These are phyloP conservation scores for Lontra canadensis DNA, from an alignment of 2,113 vertebrate species.

Conservation along the genomic window DNA sequence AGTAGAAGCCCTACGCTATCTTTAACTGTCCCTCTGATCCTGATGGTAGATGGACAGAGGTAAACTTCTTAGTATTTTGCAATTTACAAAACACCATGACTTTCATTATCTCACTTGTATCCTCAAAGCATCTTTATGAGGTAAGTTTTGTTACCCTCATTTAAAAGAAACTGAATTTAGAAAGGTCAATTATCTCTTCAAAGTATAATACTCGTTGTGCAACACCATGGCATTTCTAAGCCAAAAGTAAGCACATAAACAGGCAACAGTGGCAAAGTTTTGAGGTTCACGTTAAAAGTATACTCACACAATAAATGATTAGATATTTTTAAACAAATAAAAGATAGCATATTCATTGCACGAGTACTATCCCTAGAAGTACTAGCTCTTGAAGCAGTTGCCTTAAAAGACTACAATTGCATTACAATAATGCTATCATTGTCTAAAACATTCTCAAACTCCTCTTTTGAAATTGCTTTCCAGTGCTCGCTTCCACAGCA, in stretches of 20 bases:
- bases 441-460: not conserved
- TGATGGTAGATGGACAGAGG: not conserved
- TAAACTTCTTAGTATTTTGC: not conserved
- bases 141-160: not conserved
- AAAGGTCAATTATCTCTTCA: not conserved
- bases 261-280: not conserved
- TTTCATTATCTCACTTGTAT: not conserved
- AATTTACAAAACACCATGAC: not conserved
- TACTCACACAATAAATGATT: not conserved
- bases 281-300: not conserved
- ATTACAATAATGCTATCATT: not conserved
- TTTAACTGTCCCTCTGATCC: not conserved
- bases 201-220: not conserved
- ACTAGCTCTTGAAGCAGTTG: not conserved
- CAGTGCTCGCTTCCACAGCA: too few relatives aligned
- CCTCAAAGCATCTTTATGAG: not conserved
- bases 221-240: not conserved
- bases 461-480: constrained; percentile 17
- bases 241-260: not conserved
- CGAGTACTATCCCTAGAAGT: not conserved
- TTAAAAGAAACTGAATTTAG: not conserved
- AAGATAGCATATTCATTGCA: not conserved
- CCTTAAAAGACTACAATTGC: not conserved
- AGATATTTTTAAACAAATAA: constrained; percentile 6
- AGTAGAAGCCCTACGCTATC: not conserved